Percentiles rank a stretch among this genome's conserved stretches.
These are phyloP conservation scores for Crotalus tigris DNA, from an alignment of 2,113 vertebrate genomes.

Conservation along the genomic window DNA sequence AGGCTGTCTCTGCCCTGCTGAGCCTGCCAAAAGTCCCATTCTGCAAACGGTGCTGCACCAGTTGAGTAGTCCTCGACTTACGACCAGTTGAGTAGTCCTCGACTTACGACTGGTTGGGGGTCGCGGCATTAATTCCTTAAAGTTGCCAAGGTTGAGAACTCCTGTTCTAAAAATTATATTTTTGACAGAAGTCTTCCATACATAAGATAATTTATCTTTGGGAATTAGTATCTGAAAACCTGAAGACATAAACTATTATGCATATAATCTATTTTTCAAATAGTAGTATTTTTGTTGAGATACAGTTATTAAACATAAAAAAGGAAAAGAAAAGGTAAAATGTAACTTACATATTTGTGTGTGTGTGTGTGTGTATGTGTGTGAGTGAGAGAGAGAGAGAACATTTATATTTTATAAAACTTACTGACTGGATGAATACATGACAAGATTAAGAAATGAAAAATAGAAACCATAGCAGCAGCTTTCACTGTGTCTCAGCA, in stretches of 20 bases:
- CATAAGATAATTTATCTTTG: background rate
- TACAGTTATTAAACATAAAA: background rate
- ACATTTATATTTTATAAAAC: background rate
- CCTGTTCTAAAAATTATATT: background rate
- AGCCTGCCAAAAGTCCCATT: too few species aligned
- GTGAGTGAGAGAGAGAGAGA: background rate
- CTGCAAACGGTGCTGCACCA: too few species aligned
- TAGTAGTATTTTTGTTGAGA: background rate
- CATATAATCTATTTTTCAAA: background rate
- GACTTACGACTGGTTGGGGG: too few species aligned
- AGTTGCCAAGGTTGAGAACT: too few species aligned
- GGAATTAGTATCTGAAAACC: background rate
- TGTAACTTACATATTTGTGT: background rate
- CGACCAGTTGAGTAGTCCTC: too few species aligned
- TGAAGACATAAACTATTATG: background rate
- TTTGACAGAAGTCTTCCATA: background rate
- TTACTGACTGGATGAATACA: background rate
- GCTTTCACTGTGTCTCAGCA: background rate
- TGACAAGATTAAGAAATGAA: background rate
- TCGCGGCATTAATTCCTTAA: too few species aligned
- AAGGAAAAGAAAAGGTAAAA: background rate
- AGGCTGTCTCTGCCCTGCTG: too few species aligned
- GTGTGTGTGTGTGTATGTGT: background rate
- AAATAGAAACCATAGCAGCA: constrained; percentile 5
- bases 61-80: too few species aligned